Percentiles rank a stretch among this genome's conserved stretches.
phyloP scores from a whole-genome alignment of 2,888 invertebrate genomes.

The Agrochola lota region DNA sequence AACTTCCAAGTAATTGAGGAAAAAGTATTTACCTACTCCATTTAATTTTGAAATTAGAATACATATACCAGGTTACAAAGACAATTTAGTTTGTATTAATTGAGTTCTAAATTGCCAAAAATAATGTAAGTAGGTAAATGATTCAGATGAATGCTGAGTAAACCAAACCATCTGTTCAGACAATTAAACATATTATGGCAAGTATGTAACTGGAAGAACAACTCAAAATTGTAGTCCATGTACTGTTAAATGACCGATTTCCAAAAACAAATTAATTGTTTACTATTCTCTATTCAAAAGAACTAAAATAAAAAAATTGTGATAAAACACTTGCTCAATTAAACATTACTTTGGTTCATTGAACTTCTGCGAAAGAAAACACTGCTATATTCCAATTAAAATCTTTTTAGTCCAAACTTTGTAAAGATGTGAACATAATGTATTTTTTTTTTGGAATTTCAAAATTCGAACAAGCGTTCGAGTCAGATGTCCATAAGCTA shows the following conservation, averaged over 20 bases:
- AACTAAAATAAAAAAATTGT: not conserved
- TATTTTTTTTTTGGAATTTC: not conserved
- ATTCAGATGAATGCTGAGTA: not conserved
- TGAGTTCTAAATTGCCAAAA: not conserved
- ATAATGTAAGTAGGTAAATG: not conserved
- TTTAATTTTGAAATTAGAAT: slow-evolving; percentile 13
- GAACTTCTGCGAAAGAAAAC: slow-evolving; percentile 38
- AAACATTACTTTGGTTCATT: slow-evolving; percentile 35
- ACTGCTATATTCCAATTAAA: not conserved
- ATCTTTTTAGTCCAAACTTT: not conserved
- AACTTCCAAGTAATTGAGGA: too few species aligned
- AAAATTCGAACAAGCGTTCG: not conserved
- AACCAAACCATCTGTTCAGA: not conserved
- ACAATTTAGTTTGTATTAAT: not conserved
- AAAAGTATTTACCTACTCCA: not conserved
- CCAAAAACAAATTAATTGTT: not conserved
- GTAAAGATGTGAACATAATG: not conserved
- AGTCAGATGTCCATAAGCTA: not conserved
- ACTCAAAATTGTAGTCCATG: not conserved
- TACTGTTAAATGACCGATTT: not conserved
- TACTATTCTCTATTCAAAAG: slow-evolving; percentile 3
- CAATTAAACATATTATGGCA: not conserved
- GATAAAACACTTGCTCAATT: not conserved
- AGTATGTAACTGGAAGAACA: not conserved
- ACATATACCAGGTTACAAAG: not conserved